Evolutionary conservation across 2,797 vertebrate genomes (phyloP).

Genomic region (Eidolon dupreanum): DNA sequence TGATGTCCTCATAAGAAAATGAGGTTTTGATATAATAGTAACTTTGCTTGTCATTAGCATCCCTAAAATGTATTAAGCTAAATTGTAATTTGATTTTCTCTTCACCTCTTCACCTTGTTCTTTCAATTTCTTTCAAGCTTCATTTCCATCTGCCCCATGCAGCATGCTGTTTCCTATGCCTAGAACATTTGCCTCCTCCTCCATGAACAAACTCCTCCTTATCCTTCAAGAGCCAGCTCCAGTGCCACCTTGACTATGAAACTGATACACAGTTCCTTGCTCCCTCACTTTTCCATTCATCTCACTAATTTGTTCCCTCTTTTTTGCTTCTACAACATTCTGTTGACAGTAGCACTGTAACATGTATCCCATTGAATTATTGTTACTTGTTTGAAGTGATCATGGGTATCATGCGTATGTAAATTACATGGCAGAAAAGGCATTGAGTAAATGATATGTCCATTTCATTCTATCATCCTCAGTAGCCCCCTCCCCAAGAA

Average conservation of each 20-base stretch:
- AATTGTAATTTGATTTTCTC: not conserved
- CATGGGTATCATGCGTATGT: not conserved
- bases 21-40: not conserved
- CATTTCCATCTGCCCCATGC: not conserved
- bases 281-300: not conserved
- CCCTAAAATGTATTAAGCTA: not conserved
- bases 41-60: not conserved
- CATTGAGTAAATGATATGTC: not conserved
- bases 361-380: not conserved
- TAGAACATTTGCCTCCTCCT: not conserved
- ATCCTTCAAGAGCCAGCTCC: not conserved
- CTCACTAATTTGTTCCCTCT: no score
- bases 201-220: not conserved
- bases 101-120: not conserved
- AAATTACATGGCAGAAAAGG: not conserved
- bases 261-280: not conserved
- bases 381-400: not conserved
- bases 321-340: not conserved
- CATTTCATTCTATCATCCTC: not conserved
- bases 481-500: not conserved
- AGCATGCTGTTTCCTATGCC: not conserved
- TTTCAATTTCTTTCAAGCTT: not conserved
- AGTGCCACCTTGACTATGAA: not conserved
- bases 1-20: not conserved
- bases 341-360: not conserved